These are phyloP conservation scores for Thalassophryne amazonica DNA, from an alignment of 2,797 vertebrate species.

Conservation along the genomic window DNA sequence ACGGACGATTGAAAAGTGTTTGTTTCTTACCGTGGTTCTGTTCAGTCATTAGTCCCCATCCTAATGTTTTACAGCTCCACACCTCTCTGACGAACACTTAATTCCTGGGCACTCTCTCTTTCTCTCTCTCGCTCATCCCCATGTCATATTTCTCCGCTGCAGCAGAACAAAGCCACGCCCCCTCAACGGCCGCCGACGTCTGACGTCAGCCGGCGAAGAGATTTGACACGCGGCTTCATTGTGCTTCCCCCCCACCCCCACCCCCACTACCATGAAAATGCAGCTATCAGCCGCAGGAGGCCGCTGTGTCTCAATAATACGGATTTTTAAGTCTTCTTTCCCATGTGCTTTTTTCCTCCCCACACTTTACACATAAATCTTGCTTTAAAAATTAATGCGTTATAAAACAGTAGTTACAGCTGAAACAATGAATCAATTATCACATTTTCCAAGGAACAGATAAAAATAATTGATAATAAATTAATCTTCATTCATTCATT, in stretches of 20 bases:
- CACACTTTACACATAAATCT: no score
- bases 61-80: constrained; percentile 49
- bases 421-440: no score
- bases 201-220: constrained; percentile 54
- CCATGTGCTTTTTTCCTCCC: no score
- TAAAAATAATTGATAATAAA: no score
- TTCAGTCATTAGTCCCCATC: constrained; percentile 71
- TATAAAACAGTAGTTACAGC: no score
- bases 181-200: constrained; percentile 51
- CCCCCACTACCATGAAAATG: no score
- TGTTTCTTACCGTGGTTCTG: constrained; percentile 68
- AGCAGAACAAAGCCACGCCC: constrained; percentile 79
- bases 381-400: no score
- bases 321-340: no score
- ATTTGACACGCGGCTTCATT: constrained; percentile 40
- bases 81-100: constrained; percentile 64
- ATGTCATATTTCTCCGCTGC: constrained; percentile 81
- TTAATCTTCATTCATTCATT: no score
- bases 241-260: no score
- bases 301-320: constrained; percentile 30
- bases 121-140: constrained; percentile 66
- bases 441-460: no score
- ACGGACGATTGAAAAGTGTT: constrained; percentile 1
- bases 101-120: constrained; percentile 58
- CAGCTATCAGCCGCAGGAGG: constrained; percentile 40